Evolutionary conservation across 2,797 vertebrate species (phyloP), one percentile per base, ranked within the genome.

Genomic region (Benthosema pterotum): DNA sequence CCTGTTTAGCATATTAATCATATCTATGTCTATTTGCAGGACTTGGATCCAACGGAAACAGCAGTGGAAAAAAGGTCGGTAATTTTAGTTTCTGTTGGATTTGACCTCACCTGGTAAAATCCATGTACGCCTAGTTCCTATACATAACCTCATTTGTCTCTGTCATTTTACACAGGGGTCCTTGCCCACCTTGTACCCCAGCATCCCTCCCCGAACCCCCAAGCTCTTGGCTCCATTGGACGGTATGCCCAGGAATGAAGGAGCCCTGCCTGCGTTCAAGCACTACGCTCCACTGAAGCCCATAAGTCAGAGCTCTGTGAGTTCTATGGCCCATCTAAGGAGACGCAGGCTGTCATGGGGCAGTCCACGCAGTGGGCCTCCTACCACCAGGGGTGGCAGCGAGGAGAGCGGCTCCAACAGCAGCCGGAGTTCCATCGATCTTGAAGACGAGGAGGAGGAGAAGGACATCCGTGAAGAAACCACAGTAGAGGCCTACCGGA

Each of bases 181-280:
- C 28, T 48, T 72, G 1, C 64, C 80, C 12, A 32, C 58, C 72
- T 65, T 62, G 19, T 72, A 63, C 45, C 67, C 57, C 28, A 67
- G 7, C 46, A 32, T 51, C 38, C 18, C 45, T 46, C 65, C 66
- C 38, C 78, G 80, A 52, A 89, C 83, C 42, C 87, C 85, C 12
- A 92, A 89, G 67, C 76, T 84, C 14, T 73, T 93, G 71, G 81
- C 84, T 11, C 91, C 92, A 0, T 67, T 93, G 38, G 78, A 81
- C 4, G 65, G 51, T 55, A 71, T 71, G 45, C 70, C 57, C 22
- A 74, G 38, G 42, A 78, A 82, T 2, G 22, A 5, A 11, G 63
- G 46, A 3, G 42, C 52, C 53, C 57, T 73, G 11, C 74, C 79
- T 13, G 70, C 28, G 0, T 69, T 87, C 1, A 83, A 75, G 65